Conservation (phyloP, 30 jellyfish, hydroid and myxozoan species). For the Sanderia malayensis region DNA sequence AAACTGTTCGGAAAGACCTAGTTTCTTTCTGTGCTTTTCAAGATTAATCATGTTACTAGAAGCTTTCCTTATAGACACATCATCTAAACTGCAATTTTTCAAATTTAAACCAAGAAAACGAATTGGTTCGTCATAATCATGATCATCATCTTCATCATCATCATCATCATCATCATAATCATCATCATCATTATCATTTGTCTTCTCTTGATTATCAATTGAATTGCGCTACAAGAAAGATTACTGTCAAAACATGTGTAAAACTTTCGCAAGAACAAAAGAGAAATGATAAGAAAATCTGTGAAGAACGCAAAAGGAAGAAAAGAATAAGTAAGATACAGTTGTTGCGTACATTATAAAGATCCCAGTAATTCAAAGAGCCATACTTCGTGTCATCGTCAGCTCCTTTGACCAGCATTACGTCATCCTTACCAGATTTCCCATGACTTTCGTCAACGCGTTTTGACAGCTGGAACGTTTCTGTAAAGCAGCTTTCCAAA, state of each 20-base stretch:
- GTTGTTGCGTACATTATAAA: no score
- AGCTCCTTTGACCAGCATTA: constrained; percentile 1
- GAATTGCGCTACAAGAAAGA: no score
- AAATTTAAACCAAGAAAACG: constrained; percentile 11
- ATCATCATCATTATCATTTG: no score
- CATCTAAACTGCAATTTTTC: not conserved
- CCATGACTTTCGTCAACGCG: not conserved
- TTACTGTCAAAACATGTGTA: no score
- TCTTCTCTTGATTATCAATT: no score
- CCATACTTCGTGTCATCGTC: not conserved
- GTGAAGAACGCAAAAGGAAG: no score
- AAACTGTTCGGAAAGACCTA: not conserved
- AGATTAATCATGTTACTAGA: not conserved
- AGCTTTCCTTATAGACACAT: no score
- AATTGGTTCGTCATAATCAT: constrained; percentile 3
- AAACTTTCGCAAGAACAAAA: no score
- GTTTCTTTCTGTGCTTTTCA: not conserved
- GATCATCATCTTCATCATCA: constrained; percentile 7
- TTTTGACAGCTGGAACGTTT: not conserved
- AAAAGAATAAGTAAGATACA: no score
- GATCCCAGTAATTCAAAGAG: not conserved
- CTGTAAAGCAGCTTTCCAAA: not conserved
- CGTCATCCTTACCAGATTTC: not conserved
- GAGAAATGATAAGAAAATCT: no score
- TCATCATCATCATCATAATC: no score